phyloP scores from a whole-genome alignment of 1,140 invertebrate species.

The Drosophila sechellia region DNA sequence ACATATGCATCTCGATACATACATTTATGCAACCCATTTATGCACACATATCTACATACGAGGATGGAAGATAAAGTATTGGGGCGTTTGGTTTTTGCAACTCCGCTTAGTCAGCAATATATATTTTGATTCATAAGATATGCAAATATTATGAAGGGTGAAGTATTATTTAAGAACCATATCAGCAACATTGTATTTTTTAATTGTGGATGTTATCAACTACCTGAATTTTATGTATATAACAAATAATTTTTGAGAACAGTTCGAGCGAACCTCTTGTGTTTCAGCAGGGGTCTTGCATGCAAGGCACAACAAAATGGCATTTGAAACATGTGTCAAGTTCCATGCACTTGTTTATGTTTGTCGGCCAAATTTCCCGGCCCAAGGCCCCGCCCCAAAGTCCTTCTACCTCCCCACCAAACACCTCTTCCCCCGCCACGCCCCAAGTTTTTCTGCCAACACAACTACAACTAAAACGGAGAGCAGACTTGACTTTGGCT shows the following conservation, averaged over 20 bases:
- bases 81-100: neutral
- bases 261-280: neutral
- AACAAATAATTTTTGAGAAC: neutral
- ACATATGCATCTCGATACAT: slow-evolving; percentile 20
- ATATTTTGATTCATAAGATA: too few relatives aligned
- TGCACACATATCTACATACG: slow-evolving; percentile 3
- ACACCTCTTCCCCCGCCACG: slow-evolving; percentile 3
- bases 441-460: neutral
- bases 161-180: neutral
- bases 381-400: slow-evolving; percentile 1
- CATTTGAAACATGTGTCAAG: slow-evolving; percentile 79
- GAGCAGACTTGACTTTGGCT: slow-evolving; percentile 59
- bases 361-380: slow-evolving; percentile 36
- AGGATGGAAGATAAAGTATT: slow-evolving; percentile 6
- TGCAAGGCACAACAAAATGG: slow-evolving; percentile 48
- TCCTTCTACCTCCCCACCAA: neutral
- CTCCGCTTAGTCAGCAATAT: too few relatives aligned
- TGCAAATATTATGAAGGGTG: too few relatives aligned
- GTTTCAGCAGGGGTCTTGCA: slow-evolving; percentile 8
- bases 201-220: too few relatives aligned
- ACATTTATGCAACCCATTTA: neutral
- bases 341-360: slow-evolving; percentile 70
- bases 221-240: too few relatives aligned
- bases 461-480: slow-evolving; percentile 28
- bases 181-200: too few relatives aligned